Base-by-base conservation (phyloP, 2,888 invertebrate species). In the Hydrotaea cyrtoneurina region DNA sequence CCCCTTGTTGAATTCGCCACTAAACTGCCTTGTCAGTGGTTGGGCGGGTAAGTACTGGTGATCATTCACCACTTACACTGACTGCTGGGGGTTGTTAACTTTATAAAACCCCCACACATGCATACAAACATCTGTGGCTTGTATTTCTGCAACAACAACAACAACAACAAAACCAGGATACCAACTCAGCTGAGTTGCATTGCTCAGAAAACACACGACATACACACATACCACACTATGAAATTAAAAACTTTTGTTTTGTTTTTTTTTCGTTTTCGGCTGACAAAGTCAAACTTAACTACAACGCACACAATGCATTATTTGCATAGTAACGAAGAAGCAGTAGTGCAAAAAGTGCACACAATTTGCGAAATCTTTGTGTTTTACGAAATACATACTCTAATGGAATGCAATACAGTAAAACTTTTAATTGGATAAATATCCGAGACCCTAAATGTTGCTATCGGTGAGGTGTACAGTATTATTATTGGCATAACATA, bases 241-340 rank as follows among this genome's bases (percentile, higher is more conserved):
- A 62, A 62, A 62, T 62, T 62, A 62, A 62, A 62, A 62, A 62
- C 62, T 62, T 62, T n/a, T 57, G 11, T 31, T 31, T 31, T 31
- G 31, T 31, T 31, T 31, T 31, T 31, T 31, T 31, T 31, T 4
- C 21, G 5, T 53, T 62, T 31, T 62, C n/a, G 36, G 15, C 62
- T 62, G 62, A 2, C n/a, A n/a, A 62, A 62, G 23, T 10, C 5
- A 62, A 62, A 62, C 62, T 62, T 4, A 62, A 62, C 31, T 62
- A 26, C 62, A 62, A 62, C n/a, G 62, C 15, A 8, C 11, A 39
- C 39, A 39, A 39, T 39, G 39, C 62, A 36, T 62, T 62, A 62
- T 62, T 62, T 62, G 62, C 62, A 36, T 62, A 62, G 23, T 31
- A 31, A 17, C 11, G 53, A 3, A 15, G 26, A 15, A 59, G 26